Percentiles rank a stretch among this genome's conserved stretches.
Evolutionary conservation across 2,797 vertebrate species (phyloP).

Genomic region (Sebastes miniatus): DNA sequence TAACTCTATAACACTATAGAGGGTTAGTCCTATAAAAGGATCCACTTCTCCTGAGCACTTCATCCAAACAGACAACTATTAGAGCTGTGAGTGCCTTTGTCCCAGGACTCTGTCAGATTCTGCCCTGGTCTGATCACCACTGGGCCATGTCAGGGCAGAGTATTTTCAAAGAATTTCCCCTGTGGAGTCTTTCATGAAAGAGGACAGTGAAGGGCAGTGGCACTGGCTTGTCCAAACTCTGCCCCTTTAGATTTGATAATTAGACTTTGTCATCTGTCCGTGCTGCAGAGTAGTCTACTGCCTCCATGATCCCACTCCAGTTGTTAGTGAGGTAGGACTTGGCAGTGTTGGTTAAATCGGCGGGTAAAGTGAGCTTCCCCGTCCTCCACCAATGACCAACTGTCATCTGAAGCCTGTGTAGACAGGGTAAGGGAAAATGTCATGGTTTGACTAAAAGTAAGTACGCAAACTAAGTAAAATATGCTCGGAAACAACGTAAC

Average conservation of each 20-base stretch:
- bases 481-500: rapidly evolving
- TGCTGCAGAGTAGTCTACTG: background rate
- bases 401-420: background rate
- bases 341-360: background rate
- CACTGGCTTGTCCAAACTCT: background rate
- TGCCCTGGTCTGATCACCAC: slow-evolving; percentile 20
- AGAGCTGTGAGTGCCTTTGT: slow-evolving; percentile 4
- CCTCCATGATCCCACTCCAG: background rate
- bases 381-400: background rate
- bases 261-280: slow-evolving; percentile 16
- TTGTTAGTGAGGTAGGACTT: background rate
- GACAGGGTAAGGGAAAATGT: no score
- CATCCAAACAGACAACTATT: slow-evolving; percentile 6
- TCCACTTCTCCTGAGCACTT: slow-evolving; percentile 8
- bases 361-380: background rate
- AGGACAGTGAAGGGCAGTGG: slow-evolving; percentile 17
- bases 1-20: background rate
- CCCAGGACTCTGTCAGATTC: slow-evolving; percentile 14
- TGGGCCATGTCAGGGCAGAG: slow-evolving; percentile 9
- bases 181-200: slow-evolving; percentile 8
- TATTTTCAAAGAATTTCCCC: slow-evolving; percentile 23
- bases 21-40: background rate
- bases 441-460: no score
- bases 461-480: rapidly evolving
- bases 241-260: slow-evolving; percentile 14